Evolutionary conservation across 2,113 vertebrate genomes (phyloP).

Genomic region (Bos indicus): DNA sequence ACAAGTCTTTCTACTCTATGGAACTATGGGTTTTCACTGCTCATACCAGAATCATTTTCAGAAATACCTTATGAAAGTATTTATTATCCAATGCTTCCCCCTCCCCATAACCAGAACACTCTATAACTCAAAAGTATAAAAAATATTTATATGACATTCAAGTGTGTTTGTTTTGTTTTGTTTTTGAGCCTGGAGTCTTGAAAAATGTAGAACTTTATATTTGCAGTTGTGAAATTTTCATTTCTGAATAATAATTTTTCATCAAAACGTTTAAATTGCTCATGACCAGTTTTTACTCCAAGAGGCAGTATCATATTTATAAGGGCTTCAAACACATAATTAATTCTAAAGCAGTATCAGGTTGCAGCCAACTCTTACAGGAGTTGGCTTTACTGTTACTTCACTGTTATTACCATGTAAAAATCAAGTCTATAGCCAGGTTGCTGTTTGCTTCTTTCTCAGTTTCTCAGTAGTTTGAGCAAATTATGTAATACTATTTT

Average conservation of each 20-base stretch:
- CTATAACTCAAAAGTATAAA: background rate
- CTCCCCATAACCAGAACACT: background rate
- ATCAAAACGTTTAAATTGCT: background rate
- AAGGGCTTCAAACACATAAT: background rate
- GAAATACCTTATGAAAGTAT: background rate
- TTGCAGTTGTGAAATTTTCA: slow-evolving; percentile 17
- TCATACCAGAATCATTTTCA: background rate
- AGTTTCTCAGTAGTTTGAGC: background rate
- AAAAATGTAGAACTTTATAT: background rate
- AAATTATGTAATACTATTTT: background rate
- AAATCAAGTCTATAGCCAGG: background rate
- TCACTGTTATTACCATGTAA: background rate
- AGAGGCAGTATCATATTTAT: background rate
- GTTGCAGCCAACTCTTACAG: background rate
- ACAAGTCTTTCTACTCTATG: background rate
- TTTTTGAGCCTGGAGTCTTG: background rate
- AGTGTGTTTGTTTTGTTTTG: background rate
- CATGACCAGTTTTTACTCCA: background rate
- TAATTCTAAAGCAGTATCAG: background rate
- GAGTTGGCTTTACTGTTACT: background rate
- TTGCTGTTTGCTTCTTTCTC: background rate
- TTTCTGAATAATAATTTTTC: slow-evolving; percentile 4
- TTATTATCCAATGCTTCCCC: background rate
- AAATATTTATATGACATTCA: background rate
- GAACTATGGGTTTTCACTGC: background rate